Base-by-base conservation (phyloP, 1,140 invertebrate genomes). In the Campodea augens region DNA sequence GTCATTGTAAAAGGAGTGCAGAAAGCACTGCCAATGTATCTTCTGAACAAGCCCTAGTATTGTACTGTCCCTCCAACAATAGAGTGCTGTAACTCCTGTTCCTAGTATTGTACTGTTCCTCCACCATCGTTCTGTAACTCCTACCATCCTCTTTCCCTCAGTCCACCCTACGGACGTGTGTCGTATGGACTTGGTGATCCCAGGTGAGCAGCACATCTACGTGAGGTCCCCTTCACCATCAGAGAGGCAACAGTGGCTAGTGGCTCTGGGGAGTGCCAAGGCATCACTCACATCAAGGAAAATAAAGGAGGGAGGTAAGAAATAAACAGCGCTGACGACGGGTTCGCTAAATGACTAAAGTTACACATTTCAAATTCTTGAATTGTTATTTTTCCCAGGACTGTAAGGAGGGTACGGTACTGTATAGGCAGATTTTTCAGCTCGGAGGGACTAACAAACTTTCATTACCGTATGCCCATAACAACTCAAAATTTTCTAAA, bases 161-260 rank as follows among this genome's bases (percentile, higher is more conserved):
- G 81, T 81, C 2, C 78, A 78, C 60, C 66, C 68, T 40, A 70
- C 79, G 46, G 81, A 85, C 57, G 68, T 62, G 38, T 73, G 75
- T 25, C 57, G 81, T 38, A 60, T 86, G 52, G 81, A 86, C 62
- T 60, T 86, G 41, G 76, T 80, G 5, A 83, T 85, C 61, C 79
- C 80, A 45, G 78, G 77, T 20, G 81, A 86, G 57, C 79, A 83
- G 53, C 77, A 81, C 54, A 79, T 82, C 65, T 84, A 84, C 58
- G 61, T 85, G 20, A 71, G 74, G 60, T 80, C 81, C 27, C 70
- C 77, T 21, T 78, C 75, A 13, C 71, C 75, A 21, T 74, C 77
- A 55, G 80, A 84, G 55, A 58, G 81, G 39, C 81, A 85, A 56
- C 73, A 76, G 48, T 86, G 82, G 82, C 63, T 86, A 15, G 78